A percentile compares a stretch with the other conserved stretches of the same genome.
These are phyloP conservation scores for Kradibia gibbosae DNA, from an alignment of 1,140 invertebrate genomes.

Conservation along the genomic window DNA sequence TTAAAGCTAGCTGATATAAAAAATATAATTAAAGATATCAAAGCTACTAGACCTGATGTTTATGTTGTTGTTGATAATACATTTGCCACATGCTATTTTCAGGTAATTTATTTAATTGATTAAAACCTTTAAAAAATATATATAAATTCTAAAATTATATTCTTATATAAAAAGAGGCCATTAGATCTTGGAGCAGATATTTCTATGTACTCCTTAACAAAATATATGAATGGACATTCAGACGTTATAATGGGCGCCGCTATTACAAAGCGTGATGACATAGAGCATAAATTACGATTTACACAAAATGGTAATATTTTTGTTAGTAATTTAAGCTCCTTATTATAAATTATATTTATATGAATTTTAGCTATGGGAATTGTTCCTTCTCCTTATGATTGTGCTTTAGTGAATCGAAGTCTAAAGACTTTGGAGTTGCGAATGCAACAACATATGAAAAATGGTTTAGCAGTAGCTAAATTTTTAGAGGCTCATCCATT, in stretches of 20 bases:
- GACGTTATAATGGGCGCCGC: conserved; percentile 98
- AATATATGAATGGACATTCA: conserved; percentile 99
- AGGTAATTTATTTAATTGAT: conserved; percentile 71
- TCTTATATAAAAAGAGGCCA: conserved; percentile 77
- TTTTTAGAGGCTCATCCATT: conserved; percentile 85
- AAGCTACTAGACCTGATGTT: conserved; percentile 77
- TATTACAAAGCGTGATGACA: conserved; percentile 81
- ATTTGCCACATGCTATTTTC: conserved; percentile 96
- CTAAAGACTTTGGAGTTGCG: conserved; percentile 93
- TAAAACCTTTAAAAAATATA: conserved; percentile 8
- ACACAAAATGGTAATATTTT: conserved; percentile 87
- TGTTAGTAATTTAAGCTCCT: background rate
- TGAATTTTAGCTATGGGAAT: conserved; percentile 83
- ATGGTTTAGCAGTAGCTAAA: conserved; percentile 83
- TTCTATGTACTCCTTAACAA: conserved; percentile 94
- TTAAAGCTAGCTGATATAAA: conserved; percentile 93
- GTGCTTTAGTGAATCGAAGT: conserved; percentile 93
- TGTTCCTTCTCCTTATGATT: conserved; percentile 97
- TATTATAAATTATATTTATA: background rate
- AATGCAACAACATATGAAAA: conserved; percentile 92
- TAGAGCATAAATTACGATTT: conserved; percentile 84
- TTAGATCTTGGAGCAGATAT: conserved; percentile 93
- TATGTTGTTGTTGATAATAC: conserved; percentile 97
- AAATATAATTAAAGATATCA: conserved; percentile 79
- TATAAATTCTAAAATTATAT: conserved; percentile 15